Evolutionary conservation across 2,113 vertebrate genomes (phyloP).

Genomic region (Megaleporinus macrocephalus): DNA sequence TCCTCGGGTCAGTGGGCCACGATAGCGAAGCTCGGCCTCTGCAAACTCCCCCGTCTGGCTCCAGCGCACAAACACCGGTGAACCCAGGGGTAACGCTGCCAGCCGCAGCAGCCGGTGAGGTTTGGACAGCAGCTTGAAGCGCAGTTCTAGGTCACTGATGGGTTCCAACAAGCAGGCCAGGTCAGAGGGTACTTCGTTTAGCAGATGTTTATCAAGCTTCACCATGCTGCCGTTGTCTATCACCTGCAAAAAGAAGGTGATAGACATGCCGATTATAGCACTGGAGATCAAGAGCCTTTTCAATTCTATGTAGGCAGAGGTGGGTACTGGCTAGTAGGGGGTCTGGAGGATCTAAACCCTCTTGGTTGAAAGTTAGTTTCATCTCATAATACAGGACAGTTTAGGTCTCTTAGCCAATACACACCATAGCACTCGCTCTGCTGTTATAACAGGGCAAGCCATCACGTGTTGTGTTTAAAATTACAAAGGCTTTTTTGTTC

Average conservation of each 20-base stretch:
- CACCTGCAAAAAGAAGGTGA: slow-evolving; percentile 64
- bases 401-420: too few species aligned
- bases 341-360: too few species aligned
- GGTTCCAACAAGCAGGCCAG: slow-evolving; percentile 74
- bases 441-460: too few species aligned
- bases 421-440: too few species aligned
- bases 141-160: slow-evolving; percentile 69
- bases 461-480: too few species aligned
- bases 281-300: too few species aligned
- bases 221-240: slow-evolving; percentile 71
- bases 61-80: slow-evolving; percentile 71
- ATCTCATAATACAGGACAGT: too few species aligned
- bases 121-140: slow-evolving; percentile 71
- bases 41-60: slow-evolving; percentile 69
- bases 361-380: too few species aligned
- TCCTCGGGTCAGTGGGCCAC: slow-evolving; percentile 71
- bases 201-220: slow-evolving; percentile 66
- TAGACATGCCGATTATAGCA: too few species aligned
- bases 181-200: slow-evolving; percentile 66
- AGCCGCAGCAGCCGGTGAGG: slow-evolving; percentile 66
- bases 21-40: slow-evolving; percentile 75
- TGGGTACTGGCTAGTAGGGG: too few species aligned
- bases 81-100: slow-evolving; percentile 56
- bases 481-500: too few species aligned
- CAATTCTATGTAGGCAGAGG: too few species aligned